Conservation (phyloP, 2,797 vertebrate species). For the Siniperca scherzeri region DNA sequence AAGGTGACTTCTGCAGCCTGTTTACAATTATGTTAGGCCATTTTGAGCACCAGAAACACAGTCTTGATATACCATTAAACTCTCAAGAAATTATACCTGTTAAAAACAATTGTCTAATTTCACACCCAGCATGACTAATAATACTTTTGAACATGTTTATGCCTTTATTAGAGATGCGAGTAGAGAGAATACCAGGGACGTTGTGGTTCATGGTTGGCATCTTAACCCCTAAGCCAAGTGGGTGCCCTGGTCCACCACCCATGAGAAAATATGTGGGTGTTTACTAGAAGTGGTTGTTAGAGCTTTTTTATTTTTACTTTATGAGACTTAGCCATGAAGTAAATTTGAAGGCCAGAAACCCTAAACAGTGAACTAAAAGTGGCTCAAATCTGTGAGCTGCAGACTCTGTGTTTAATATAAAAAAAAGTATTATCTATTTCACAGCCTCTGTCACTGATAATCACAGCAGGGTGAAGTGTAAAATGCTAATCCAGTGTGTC, state of each 20-base stretch:
- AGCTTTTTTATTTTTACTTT: not conserved
- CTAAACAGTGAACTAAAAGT: constrained; percentile 3
- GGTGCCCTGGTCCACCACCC: not conserved
- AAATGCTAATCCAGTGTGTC: constrained; percentile 62
- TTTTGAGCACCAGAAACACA: not conserved
- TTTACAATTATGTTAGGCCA: not conserved
- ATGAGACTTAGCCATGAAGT: not conserved
- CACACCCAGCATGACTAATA: not conserved
- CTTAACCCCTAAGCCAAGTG: not conserved
- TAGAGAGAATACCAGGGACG: not conserved
- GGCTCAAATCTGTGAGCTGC: not conserved
- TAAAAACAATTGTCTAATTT: not conserved
- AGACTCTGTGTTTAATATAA: not conserved
- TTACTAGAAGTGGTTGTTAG: not conserved
- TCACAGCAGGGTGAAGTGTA: constrained; percentile 43
- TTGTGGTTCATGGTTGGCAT: not conserved
- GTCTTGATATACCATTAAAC: not conserved
- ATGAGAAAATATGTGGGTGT: not conserved
- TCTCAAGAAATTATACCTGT: not conserved
- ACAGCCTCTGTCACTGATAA: constrained; percentile 44
- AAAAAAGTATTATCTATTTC: constrained; percentile 7
- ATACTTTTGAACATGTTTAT: not conserved
- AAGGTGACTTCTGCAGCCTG: not conserved
- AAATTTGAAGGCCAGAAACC: not conserved
- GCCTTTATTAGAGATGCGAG: not conserved